A percentile compares a stretch with the other conserved stretches of the same genome.
These are phyloP conservation scores for Patella ulyssiponensis DNA, from an alignment of 2,888 invertebrate species.

Conservation along the genomic window DNA sequence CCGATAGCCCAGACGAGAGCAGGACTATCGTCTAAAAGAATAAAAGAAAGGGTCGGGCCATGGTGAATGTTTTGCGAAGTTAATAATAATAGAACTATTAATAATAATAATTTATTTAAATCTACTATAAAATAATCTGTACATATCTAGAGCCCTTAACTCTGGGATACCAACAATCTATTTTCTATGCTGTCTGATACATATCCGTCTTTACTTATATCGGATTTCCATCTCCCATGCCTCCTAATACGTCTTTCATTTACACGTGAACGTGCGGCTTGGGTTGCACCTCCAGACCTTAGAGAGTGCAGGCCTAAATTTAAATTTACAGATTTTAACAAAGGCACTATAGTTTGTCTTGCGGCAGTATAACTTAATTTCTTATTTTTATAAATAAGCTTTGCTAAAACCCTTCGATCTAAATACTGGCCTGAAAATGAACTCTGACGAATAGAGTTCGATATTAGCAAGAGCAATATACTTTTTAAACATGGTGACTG, in stretches of 20 bases:
- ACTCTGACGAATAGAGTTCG: neutral
- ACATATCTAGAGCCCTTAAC: slow-evolving; percentile 13
- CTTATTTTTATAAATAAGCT: neutral
- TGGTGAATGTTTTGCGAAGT: neutral
- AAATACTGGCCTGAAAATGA: slow-evolving; percentile 37
- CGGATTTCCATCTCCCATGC: slow-evolving; percentile 24
- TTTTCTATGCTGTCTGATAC: slow-evolving; percentile 17
- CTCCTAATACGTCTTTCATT: slow-evolving; percentile 20
- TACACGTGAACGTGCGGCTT: slow-evolving; percentile 11
- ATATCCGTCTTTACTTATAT: slow-evolving; percentile 23
- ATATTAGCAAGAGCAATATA: slow-evolving; percentile 5
- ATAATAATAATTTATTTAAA: neutral
- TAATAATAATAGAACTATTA: neutral
- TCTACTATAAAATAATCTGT: neutral
- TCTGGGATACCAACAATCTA: slow-evolving; percentile 15
- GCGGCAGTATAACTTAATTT: neutral
- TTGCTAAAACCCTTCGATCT: slow-evolving; percentile 18
- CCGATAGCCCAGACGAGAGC: neutral
- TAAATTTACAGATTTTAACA: neutral
- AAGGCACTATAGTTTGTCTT: neutral
- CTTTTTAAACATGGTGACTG: slow-evolving; percentile 35
- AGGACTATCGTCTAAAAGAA: neutral
- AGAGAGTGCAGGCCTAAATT: slow-evolving; percentile 24
- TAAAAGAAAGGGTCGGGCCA: neutral
- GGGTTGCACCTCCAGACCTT: slow-evolving; percentile 22